A percentile compares a stretch with the other conserved stretches of the same genome.
These are phyloP conservation scores for Perca flavescens DNA, from an alignment of 2,113 vertebrate genomes.

Conservation along the genomic window DNA sequence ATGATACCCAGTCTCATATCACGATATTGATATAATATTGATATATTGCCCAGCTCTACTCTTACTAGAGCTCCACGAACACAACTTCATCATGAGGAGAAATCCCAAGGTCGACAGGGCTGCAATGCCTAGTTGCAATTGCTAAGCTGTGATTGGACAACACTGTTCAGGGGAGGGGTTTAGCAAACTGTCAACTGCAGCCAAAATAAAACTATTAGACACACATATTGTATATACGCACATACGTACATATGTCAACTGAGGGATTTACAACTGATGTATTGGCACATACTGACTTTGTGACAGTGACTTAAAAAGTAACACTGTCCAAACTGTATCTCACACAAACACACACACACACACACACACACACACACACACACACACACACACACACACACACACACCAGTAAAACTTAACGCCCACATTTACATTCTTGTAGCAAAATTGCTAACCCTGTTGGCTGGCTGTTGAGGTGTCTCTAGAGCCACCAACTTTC, in stretches of 20 bases:
- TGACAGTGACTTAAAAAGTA: conserved; percentile 17
- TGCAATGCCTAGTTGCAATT: background rate
- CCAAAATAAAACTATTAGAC: background rate
- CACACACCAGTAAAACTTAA: conserved; percentile 6
- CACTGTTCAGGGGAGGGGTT: background rate
- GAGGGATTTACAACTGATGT: background rate
- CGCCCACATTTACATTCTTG: conserved; percentile 20
- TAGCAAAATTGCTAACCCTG: conserved; percentile 28
- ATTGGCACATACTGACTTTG: background rate
- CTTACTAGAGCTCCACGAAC: background rate
- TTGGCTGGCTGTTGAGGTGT: conserved; percentile 23
- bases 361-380: background rate
- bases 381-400: background rate
- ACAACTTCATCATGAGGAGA: background rate
- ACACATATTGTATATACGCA: background rate
- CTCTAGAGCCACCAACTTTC: conserved; percentile 31
- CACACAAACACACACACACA: background rate
- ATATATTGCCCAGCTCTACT: no score
- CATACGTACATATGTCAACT: background rate
- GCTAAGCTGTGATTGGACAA: background rate
- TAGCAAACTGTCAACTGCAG: background rate
- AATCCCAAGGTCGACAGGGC: background rate
- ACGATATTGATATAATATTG: no score
- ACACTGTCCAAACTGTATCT: background rate
- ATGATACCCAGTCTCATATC: no score